Percentiles rank a stretch among this genome's conserved stretches.
phyloP scores from a whole-genome alignment of 2,113 vertebrate species.

The Prunella fulvescens region DNA sequence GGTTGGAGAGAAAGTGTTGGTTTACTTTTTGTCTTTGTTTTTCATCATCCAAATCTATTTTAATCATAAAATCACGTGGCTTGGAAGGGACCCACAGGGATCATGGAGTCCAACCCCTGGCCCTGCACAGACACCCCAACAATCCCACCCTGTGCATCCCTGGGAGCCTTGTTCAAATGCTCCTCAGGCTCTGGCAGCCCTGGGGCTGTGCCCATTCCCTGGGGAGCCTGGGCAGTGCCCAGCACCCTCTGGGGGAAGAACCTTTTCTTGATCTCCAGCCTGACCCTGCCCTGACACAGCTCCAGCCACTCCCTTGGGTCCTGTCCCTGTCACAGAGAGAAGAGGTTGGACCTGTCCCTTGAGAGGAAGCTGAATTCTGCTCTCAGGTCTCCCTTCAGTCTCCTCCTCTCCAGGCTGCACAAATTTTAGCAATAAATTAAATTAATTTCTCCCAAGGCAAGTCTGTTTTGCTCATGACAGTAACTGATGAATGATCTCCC shows the following conservation, averaged over 20 bases:
- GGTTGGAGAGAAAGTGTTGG: background rate
- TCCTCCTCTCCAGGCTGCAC: background rate
- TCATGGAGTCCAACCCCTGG: rapidly evolving
- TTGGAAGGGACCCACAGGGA: background rate
- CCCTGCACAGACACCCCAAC: background rate
- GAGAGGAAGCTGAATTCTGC: background rate
- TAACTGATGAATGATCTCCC: background rate
- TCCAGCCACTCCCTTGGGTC: background rate
- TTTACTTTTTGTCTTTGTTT: background rate
- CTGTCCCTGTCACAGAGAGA: background rate
- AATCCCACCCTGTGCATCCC: background rate
- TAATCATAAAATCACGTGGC: background rate
- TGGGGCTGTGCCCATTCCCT: background rate
- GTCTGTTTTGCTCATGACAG: background rate
- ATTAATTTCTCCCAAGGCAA: background rate
- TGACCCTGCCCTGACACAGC: rapidly evolving
- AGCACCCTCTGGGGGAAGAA: background rate
- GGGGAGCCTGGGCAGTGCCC: background rate
- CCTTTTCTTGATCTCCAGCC: rapidly evolving
- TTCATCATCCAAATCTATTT: background rate
- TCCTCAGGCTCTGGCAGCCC: background rate
- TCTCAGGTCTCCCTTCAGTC: background rate
- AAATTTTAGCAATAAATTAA: background rate
- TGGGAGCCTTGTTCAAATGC: rapidly evolving
- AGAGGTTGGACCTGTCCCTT: background rate